phyloP scores from a whole-genome alignment of 2,888 invertebrate genomes.

The Ligdia adustata region DNA sequence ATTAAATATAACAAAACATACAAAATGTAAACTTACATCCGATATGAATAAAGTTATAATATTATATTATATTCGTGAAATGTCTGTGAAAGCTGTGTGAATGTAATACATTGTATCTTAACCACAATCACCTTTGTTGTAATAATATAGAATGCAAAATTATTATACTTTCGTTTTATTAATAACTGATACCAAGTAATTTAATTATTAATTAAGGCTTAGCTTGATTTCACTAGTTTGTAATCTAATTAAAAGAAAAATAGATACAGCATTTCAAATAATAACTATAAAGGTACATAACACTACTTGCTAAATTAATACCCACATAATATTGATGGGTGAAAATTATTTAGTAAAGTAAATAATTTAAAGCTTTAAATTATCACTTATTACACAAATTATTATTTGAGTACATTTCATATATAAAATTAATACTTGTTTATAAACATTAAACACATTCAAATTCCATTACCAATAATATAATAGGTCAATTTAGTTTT shows the following conservation, averaged over 20 bases:
- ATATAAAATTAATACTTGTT: slow-evolving; percentile 11
- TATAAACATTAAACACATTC: slow-evolving; percentile 1
- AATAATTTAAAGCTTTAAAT: slow-evolving; percentile 26
- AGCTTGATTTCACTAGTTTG: neutral
- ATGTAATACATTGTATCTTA: slow-evolving; percentile 1
- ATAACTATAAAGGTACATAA: neutral
- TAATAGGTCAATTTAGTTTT: slow-evolving; percentile 6
- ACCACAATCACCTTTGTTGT: slow-evolving; percentile 6
- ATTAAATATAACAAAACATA: neutral
- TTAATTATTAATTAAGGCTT: neutral
- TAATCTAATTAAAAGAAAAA: neutral
- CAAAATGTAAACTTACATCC: slow-evolving; percentile 1
- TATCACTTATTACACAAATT: slow-evolving; percentile 12
- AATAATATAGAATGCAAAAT: neutral
- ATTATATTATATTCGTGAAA: slow-evolving; percentile 8
- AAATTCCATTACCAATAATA: neutral
- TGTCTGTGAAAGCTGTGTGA: slow-evolving; percentile 1
- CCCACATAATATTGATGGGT: slow-evolving; percentile 1
- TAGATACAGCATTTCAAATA: too few relatives aligned
- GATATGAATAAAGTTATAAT: too few relatives aligned
- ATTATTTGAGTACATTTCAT: slow-evolving; percentile 2
- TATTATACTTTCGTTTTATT: too few relatives aligned
- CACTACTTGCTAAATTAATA: slow-evolving; percentile 12
- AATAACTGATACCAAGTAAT: too few relatives aligned
- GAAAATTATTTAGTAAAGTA: too few relatives aligned